phyloP scores from a whole-genome alignment of 1,140 invertebrate species.

The Coboldia fuscipes region DNA sequence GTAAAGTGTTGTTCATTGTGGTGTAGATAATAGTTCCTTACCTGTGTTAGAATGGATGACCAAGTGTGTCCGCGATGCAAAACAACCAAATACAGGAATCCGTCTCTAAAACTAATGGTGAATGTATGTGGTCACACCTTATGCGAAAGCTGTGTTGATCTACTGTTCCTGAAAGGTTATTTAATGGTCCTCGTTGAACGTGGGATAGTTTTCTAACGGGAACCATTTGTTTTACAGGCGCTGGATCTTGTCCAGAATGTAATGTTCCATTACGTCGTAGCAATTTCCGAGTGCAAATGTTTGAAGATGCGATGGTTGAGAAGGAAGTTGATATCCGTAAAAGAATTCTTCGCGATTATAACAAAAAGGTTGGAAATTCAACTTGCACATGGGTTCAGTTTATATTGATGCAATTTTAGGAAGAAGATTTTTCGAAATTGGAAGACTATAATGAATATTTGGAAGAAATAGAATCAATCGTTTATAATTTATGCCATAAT shows the following conservation, averaged over 20 bases:
- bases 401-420: slow-evolving; percentile 11
- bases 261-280: slow-evolving; percentile 61
- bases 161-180: slow-evolving; percentile 80
- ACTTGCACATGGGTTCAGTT: background rate
- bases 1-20: no score
- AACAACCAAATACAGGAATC: slow-evolving; percentile 96
- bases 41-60: no score
- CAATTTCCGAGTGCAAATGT: slow-evolving; percentile 86
- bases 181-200: background rate
- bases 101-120: slow-evolving; percentile 89
- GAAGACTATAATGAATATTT: slow-evolving; percentile 85
- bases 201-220: background rate
- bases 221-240: slow-evolving; percentile 33
- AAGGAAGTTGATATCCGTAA: slow-evolving; percentile 94
- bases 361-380: slow-evolving; percentile 35
- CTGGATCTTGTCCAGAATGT: slow-evolving; percentile 83
- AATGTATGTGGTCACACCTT: slow-evolving; percentile 95
- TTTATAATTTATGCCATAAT: slow-evolving; percentile 82
- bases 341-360: slow-evolving; percentile 72
- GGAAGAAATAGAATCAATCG: slow-evolving; percentile 75
- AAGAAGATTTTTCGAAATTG: slow-evolving; percentile 65
- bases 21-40: no score
- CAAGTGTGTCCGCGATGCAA: slow-evolving; percentile 92
- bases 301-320: slow-evolving; percentile 90
- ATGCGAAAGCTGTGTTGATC: slow-evolving; percentile 92